Percentiles rank a stretch among this genome's conserved stretches.
These are phyloP conservation scores for Cremastobaeus sp. DNA, from an alignment of 2,888 invertebrate genomes.

Conservation along the genomic window DNA sequence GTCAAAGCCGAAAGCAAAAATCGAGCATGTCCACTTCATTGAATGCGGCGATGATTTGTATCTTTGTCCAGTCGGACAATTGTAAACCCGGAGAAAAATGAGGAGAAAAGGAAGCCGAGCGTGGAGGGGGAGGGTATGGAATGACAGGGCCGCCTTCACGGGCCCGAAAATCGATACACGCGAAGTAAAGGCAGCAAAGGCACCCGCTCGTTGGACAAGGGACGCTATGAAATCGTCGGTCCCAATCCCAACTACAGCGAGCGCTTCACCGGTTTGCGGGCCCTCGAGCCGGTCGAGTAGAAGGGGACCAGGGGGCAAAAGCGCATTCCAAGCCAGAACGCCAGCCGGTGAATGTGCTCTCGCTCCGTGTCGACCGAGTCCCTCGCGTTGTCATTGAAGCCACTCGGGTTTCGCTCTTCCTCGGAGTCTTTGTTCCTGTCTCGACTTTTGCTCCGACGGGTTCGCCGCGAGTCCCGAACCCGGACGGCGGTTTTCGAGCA, in stretches of 20 bases:
- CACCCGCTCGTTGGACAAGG: conserved; percentile 38
- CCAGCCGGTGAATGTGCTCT: conserved; percentile 72
- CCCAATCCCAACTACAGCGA: conserved; percentile 45
- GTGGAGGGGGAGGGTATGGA: neutral
- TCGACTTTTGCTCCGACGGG: conserved; percentile 9
- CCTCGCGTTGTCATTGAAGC: conserved; percentile 19
- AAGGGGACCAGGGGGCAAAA: conserved; percentile 70
- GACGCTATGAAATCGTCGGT: conserved; percentile 57
- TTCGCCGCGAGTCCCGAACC: neutral
- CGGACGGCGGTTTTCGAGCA: neutral
- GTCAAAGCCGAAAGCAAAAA: neutral
- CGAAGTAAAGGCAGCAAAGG: too few relatives aligned
- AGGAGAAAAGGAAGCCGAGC: conserved; percentile 11
- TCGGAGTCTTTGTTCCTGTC: conserved; percentile 22
- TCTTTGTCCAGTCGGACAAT: conserved; percentile 18
- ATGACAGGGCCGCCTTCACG: conserved; percentile 16
- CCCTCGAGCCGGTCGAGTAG: conserved; percentile 50
- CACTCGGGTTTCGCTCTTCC: conserved; percentile 31
- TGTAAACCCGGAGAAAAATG: conserved; percentile 16
- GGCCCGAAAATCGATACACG: conserved; percentile 37
- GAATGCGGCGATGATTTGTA: conserved; percentile 20
- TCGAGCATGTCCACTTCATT: neutral
- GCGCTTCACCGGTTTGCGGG: conserved; percentile 47
- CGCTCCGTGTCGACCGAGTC: conserved; percentile 16
- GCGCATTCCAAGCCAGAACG: conserved; percentile 76